phyloP scores from a whole-genome alignment of 1,140 invertebrate genomes.

The Drosophila equinoxialis region DNA sequence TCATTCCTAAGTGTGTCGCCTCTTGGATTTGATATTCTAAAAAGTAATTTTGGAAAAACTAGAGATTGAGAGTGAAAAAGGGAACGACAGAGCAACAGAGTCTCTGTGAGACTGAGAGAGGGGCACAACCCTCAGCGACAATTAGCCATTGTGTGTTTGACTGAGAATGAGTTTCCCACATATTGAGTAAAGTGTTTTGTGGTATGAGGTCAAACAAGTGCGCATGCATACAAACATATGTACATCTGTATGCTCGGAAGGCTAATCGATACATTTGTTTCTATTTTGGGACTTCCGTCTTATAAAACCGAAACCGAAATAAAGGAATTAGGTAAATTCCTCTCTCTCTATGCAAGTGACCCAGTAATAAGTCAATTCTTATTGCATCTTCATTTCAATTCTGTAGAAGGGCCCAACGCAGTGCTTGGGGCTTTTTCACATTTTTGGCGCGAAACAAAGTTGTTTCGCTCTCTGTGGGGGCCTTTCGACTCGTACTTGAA shows the following conservation, averaged over 20 bases:
- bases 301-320: constrained; percentile 24
- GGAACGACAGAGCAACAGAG: no score
- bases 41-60: constrained; percentile 54
- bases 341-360: constrained; percentile 25
- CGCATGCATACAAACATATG: not conserved
- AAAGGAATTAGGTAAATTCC: constrained; percentile 20
- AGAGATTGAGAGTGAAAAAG: no score
- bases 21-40: constrained; percentile 49
- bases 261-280: constrained; percentile 63
- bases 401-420: constrained; percentile 25
- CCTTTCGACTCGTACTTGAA: not conserved
- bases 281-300: constrained; percentile 60
- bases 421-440: not conserved
- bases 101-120: not conserved
- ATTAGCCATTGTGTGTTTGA: constrained; percentile 36
- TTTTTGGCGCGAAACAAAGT: constrained; percentile 27
- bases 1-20: constrained; percentile 37
- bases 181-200: constrained; percentile 9
- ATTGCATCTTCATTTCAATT: not conserved
- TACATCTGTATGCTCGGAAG: constrained; percentile 6
- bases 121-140: constrained; percentile 52
- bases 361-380: constrained; percentile 22
- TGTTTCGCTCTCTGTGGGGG: constrained; percentile 45
- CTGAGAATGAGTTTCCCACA: constrained; percentile 49
- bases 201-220: constrained; percentile 53